Percentiles rank a stretch among this genome's conserved stretches.
These are phyloP conservation scores for Aphelenchoides fujianensis DNA, from an alignment of 1,140 invertebrate genomes.

Conservation along the genomic window DNA sequence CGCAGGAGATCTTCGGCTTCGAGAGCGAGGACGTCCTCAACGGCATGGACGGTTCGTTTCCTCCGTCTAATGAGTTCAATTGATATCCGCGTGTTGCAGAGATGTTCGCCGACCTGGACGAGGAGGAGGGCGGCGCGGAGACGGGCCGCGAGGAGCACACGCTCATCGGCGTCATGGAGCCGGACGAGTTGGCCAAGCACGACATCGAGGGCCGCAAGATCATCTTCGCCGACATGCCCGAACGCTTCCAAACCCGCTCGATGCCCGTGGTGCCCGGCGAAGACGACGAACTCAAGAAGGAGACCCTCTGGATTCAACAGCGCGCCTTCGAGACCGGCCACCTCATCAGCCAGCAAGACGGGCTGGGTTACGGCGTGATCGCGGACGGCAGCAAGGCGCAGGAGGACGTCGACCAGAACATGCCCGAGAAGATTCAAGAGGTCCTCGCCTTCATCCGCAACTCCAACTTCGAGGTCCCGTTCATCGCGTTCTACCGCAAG, in stretches of 20 bases:
- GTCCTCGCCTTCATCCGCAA: constrained; percentile 92
- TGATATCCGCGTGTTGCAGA: neutral
- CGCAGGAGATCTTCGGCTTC: constrained; percentile 97
- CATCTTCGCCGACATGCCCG: constrained; percentile 65
- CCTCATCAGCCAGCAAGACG: constrained; percentile 75
- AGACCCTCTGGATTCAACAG: constrained; percentile 95
- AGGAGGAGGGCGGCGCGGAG: constrained; percentile 64
- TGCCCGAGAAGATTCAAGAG: constrained; percentile 77
- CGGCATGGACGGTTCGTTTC: constrained; percentile 67
- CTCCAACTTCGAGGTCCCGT: constrained; percentile 73
- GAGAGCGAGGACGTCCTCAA: constrained; percentile 82
- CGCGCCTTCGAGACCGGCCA: constrained; percentile 79
- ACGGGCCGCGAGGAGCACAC: constrained; percentile 67
- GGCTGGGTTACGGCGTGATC: neutral
- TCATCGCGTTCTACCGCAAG: constrained; percentile 97
- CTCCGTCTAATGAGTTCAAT: neutral
- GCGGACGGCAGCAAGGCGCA: neutral
- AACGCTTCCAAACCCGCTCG: constrained; percentile 71
- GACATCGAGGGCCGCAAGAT: constrained; percentile 89
- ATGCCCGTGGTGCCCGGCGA: constrained; percentile 76
- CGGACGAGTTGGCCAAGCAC: constrained; percentile 88
- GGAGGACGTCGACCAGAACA: constrained; percentile 16
- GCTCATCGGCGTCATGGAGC: constrained; percentile 80
- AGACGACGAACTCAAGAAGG: constrained; percentile 79
- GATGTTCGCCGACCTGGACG: constrained; percentile 44